phyloP scores from a whole-genome alignment of 2,797 vertebrate species.

The Sarcoramphus papa region DNA sequence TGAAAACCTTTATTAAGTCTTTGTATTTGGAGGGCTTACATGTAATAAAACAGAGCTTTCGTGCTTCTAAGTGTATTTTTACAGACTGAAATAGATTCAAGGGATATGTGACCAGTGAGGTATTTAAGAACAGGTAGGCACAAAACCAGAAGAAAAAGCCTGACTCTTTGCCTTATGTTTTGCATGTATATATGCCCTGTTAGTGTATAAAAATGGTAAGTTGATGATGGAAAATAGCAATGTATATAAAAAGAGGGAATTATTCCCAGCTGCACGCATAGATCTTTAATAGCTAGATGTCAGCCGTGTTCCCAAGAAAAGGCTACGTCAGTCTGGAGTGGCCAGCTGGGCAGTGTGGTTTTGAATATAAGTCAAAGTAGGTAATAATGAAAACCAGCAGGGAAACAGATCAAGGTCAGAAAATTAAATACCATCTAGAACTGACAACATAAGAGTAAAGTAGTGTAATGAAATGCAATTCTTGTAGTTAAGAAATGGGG shows the following conservation, averaged over 20 bases:
- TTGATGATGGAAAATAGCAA: not conserved
- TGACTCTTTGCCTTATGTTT: not conserved
- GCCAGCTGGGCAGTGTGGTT: not conserved
- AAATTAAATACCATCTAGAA: not conserved
- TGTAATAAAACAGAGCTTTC: constrained; percentile 47
- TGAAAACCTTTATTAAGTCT: constrained; percentile 35
- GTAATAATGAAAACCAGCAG: not conserved
- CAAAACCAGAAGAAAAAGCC: not conserved
- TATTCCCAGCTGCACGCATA: not conserved
- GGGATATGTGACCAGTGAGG: not conserved
- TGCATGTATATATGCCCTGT: not conserved
- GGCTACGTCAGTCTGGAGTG: accelerated
- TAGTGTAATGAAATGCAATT: not conserved
- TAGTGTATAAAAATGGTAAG: not conserved
- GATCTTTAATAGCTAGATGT: not conserved
- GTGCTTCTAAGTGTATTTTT: constrained; percentile 35
- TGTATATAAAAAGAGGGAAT: not conserved
- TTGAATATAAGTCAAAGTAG: not conserved
- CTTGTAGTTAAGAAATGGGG: not conserved
- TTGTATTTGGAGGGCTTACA: constrained; percentile 34
- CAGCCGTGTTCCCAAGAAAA: not conserved
- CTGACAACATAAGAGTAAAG: not conserved
- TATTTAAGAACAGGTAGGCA: not conserved
- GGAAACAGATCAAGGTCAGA: not conserved
- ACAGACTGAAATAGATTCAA: not conserved